Conservation (phyloP, 2,888 invertebrate species). For the Tyria jacobaeae region DNA sequence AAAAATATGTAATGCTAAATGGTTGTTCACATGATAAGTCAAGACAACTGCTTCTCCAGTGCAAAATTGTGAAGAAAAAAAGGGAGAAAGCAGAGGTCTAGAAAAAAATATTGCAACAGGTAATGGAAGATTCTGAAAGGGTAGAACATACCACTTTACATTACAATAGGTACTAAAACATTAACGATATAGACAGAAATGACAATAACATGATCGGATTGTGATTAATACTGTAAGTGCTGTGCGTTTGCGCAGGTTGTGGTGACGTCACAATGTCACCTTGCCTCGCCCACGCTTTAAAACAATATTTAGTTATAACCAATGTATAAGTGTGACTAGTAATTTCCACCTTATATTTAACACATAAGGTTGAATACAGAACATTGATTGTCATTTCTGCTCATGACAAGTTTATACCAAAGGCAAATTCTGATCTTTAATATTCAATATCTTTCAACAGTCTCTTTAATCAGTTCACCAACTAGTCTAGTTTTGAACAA, state of each 20-base stretch:
- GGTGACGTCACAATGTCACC: conserved; percentile 69
- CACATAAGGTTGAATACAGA: conserved; percentile 1
- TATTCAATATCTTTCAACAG: conserved; percentile 38
- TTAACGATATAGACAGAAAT: conserved; percentile 27
- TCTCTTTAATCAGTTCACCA: conserved; percentile 16
- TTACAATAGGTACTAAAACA: conserved; percentile 16
- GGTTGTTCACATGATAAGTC: no score
- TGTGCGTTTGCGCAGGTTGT: conserved; percentile 49
- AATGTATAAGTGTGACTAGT: conserved; percentile 24
- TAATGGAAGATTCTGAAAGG: conserved; percentile 1
- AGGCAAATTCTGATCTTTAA: conserved; percentile 27
- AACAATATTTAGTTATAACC: conserved; percentile 50
- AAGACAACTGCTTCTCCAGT: no score
- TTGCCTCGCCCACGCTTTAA: conserved; percentile 60
- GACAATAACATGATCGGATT: conserved; percentile 39
- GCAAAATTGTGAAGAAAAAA: no score
- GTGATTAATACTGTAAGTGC: conserved; percentile 23
- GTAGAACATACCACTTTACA: neutral
- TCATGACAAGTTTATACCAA: conserved; percentile 14
- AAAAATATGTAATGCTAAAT: no score
- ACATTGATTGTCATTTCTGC: conserved; percentile 27
- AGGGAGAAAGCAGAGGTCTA: no score
- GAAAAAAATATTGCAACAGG: no score
- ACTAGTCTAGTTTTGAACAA: neutral
- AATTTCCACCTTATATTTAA: conserved; percentile 28